Evolutionary conservation across 2,888 invertebrate species (phyloP), one percentile per base, ranked within the genome.

Genomic region (Chromoteleia sp.): DNA sequence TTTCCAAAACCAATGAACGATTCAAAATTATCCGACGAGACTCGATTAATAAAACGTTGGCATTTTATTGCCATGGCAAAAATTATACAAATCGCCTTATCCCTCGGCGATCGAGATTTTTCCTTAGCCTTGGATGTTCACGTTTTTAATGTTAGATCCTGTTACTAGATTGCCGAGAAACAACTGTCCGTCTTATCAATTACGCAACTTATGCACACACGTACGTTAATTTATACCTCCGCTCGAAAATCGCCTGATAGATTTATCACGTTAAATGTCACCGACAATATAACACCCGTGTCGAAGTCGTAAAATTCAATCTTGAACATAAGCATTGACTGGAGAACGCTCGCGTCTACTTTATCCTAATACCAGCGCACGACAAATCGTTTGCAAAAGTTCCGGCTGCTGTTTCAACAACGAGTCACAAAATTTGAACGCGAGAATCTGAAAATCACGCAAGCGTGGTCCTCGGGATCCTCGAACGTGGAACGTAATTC

Each of bases 181-280:
- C 80, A 52, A 59, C 67, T 80, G 80, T 74, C 68, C 30, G 65
- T 36, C 56, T 80, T 80, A 80, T 80, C 80, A 74, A 74, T 80
- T 68, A 58, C 54, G 73, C 67, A 79, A 79, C 68, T 25, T 59
- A 33, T 67, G 52, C 65, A 33, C 25, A 56, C 8, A 25, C 56
- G n/a, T 61, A 54, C 25, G 67, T 61, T 59, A 73, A 79, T 65
- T 79, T 67, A 79, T 79, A 29, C 36, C 21, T 0, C 30, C 19
- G 25, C 48, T 39, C 48, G 59, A 65, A 78, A 78, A 59, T 70
- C 45, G 14, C 25, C n/a, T 71, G 67, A 73, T 33, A 58, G 65
- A 78, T 73, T 73, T 73, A 73, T 73, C 54, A 73, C 48, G 5
- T 3, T n/a, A 71, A 78, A 71, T 71, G 65, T 71, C 79, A 68